Percentiles rank a stretch among this genome's conserved stretches.
phyloP scores from a whole-genome alignment of 2,113 vertebrate species.

The Hirundichthys speculiger region DNA sequence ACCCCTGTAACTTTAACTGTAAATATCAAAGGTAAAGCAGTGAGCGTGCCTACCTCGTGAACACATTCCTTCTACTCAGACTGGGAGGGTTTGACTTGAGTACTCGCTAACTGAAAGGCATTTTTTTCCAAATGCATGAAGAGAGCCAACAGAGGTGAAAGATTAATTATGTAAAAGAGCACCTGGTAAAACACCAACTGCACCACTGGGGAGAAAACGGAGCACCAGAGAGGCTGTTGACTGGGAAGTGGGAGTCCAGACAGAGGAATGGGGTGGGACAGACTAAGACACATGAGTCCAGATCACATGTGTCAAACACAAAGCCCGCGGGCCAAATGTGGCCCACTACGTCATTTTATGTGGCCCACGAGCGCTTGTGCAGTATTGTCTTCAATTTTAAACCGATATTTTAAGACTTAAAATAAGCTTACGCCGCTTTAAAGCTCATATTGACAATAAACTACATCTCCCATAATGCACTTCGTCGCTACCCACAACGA shows the following conservation, averaged over 20 bases:
- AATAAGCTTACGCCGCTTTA: too few relatives aligned
- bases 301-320: too few relatives aligned
- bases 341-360: too few relatives aligned
- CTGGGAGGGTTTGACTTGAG: conserved; percentile 10
- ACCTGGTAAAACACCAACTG: conserved; percentile 19
- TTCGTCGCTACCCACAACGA: too few relatives aligned
- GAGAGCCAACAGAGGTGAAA: conserved; percentile 18
- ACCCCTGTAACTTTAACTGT: not conserved
- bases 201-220: conserved; percentile 1
- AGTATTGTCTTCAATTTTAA: too few relatives aligned
- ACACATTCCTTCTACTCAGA: not conserved
- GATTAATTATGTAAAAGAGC: conserved; percentile 27
- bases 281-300: too few relatives aligned
- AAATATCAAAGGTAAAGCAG: not conserved
- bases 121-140: conserved; percentile 1
- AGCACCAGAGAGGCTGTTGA: too few relatives aligned
- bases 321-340: too few relatives aligned
- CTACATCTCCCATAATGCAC: too few relatives aligned
- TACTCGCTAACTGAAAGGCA: conserved; percentile 3
- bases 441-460: too few relatives aligned
- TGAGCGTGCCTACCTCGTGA: not conserved
- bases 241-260: not conserved
- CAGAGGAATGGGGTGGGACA: not conserved
- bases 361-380: too few relatives aligned
- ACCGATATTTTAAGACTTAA: too few relatives aligned